Evolutionary conservation across 2,797 vertebrate species (phyloP).

Genomic region (Propithecus deckenii): DNA sequence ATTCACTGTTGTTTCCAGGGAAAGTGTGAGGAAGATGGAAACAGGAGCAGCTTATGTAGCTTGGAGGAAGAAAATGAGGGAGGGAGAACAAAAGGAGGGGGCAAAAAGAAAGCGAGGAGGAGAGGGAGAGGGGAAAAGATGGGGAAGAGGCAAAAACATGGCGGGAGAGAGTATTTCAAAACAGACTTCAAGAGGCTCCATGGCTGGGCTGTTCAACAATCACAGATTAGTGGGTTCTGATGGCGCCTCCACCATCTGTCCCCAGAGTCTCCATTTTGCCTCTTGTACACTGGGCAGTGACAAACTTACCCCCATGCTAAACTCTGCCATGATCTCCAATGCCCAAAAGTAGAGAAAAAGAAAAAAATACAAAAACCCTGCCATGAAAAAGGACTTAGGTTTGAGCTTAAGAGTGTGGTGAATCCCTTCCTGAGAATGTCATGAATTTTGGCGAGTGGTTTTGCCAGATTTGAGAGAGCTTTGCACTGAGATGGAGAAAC

Average conservation of each 20-base stretch:
- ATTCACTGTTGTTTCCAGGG: conserved; percentile 14
- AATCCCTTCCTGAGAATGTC: not conserved
- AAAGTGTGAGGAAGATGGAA: not conserved
- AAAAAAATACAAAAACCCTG: not conserved
- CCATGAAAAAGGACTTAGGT: not conserved
- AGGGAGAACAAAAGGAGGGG: not conserved
- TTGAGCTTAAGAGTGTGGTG: not conserved
- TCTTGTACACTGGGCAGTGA: not conserved
- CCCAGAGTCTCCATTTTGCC: not conserved
- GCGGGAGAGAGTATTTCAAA: not conserved
- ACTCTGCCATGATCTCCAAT: not conserved
- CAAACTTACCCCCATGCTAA: not conserved
- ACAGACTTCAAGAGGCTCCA: not conserved
- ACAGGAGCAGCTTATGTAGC: not conserved
- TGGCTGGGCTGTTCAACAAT: not conserved
- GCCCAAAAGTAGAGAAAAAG: not conserved
- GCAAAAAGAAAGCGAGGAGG: not conserved
- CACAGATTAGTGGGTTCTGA: not conserved
- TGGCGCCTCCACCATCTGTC: not conserved
- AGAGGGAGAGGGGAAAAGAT: not conserved
- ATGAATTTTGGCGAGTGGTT: not conserved
- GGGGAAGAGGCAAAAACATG: no score
- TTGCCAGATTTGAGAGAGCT: not conserved
- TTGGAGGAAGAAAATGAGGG: not conserved
- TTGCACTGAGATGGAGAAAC: not conserved